These are phyloP conservation scores for Porphyrio hochstetteri DNA, from an alignment of 2,113 vertebrate genomes.

Conservation along the genomic window DNA sequence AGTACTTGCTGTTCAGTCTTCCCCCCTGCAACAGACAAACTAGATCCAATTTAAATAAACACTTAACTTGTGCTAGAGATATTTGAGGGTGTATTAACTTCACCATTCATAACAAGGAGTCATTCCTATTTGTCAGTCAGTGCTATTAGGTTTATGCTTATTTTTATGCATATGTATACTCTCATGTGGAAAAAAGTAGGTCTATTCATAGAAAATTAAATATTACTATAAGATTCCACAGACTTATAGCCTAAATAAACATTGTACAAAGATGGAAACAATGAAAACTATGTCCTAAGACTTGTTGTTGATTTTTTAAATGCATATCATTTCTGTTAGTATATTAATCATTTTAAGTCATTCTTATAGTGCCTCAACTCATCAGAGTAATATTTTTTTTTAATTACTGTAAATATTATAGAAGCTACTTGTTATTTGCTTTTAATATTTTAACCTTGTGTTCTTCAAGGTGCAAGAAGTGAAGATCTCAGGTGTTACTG, in stretches of 20 bases:
- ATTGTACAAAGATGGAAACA: neutral
- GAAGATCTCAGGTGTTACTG: neutral
- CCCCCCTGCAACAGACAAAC: neutral
- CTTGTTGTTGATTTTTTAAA: neutral
- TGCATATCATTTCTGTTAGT: neutral
- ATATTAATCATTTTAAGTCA: neutral
- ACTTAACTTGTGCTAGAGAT: neutral
- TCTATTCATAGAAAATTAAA: neutral
- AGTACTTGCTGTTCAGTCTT: neutral
- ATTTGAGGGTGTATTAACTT: neutral
- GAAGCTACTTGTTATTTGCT: neutral
- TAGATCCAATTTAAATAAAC: neutral
- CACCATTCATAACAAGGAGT: neutral
- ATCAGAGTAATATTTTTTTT: neutral
- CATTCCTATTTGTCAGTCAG: neutral
- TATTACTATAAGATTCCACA: neutral
- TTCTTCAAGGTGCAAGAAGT: neutral
- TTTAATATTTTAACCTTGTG: neutral
- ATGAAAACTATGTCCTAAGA: neutral
- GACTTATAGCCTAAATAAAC: neutral
- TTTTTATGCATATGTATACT: neutral
- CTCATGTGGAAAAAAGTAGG: neutral
- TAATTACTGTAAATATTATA: neutral
- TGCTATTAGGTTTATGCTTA: neutral
- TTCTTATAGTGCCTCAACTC: neutral